Conservation (phyloP, 2,888 invertebrate genomes). For the Coelogynopora nodosa region DNA sequence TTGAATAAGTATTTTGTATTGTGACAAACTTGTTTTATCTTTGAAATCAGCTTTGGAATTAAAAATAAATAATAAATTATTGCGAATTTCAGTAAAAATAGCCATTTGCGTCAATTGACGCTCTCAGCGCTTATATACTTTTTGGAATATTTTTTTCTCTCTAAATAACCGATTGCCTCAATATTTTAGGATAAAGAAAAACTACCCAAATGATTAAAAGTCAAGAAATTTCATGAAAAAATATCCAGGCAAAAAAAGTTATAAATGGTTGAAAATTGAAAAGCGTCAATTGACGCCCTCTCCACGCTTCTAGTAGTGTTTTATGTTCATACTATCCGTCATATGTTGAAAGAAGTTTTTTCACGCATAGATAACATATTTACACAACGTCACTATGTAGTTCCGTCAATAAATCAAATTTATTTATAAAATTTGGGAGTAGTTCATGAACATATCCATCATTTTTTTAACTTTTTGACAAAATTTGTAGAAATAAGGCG, state of each 20-base stretch:
- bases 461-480: too few species aligned
- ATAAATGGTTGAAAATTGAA: conserved; percentile 6
- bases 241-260: conserved; percentile 24
- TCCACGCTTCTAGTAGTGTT: conserved; percentile 12
- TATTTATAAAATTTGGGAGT: too few species aligned
- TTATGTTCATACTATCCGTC: too few species aligned
- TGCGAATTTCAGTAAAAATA: neutral
- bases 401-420: too few species aligned
- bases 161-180: neutral
- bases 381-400: too few species aligned
- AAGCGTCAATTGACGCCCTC: conserved; percentile 19
- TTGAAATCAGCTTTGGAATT: neutral
- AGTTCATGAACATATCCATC: too few species aligned
- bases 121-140: neutral
- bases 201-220: neutral
- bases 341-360: too few species aligned
- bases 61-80: neutral
- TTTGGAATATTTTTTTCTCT: neutral
- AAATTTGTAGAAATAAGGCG: too few species aligned
- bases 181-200: neutral
- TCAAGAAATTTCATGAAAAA: neutral
- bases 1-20: neutral
- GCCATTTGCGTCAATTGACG: neutral
- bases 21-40: neutral
- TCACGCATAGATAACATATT: too few species aligned